Percentiles rank a stretch among this genome's conserved stretches.
These are phyloP conservation scores for Ptychadena robeensis DNA, from an alignment of 2,797 vertebrate genomes.

Conservation along the genomic window DNA sequence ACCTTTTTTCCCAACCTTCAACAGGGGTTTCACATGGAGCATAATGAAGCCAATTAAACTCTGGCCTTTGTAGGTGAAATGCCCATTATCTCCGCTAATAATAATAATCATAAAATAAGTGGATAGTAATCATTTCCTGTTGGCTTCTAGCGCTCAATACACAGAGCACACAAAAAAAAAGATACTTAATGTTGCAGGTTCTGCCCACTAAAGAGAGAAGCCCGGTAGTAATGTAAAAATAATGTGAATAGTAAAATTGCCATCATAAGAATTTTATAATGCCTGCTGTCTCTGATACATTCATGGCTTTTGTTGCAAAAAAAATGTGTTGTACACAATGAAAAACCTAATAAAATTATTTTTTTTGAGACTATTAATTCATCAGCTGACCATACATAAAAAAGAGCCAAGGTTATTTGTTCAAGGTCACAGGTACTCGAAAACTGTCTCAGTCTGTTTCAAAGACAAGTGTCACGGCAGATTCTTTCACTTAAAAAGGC, in stretches of 20 bases:
- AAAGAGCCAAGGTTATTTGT: slow-evolving; percentile 23
- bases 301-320: too few relatives aligned
- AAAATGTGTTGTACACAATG: neutral
- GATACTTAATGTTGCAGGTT: neutral
- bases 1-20: slow-evolving; percentile 13
- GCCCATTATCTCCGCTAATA: slow-evolving; percentile 54
- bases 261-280: too few relatives aligned
- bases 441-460: slow-evolving; percentile 18
- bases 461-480: slow-evolving; percentile 12
- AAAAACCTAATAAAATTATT: neutral
- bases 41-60: slow-evolving; percentile 51
- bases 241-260: too few relatives aligned
- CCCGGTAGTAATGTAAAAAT: neutral
- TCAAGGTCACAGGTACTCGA: slow-evolving; percentile 47
- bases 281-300: too few relatives aligned
- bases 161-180: slow-evolving; percentile 16
- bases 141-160: slow-evolving; percentile 22
- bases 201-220: slow-evolving; percentile 4
- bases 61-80: slow-evolving; percentile 39
- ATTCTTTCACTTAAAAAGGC: slow-evolving; percentile 40
- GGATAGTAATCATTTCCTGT: slow-evolving; percentile 41
- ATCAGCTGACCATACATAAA: neutral
- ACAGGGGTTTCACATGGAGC: slow-evolving; percentile 40
- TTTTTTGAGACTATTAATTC: neutral
- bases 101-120: slow-evolving; percentile 52